Percentiles rank a stretch among this genome's conserved stretches.
These are phyloP conservation scores for Agrotis puta DNA, from an alignment of 2,888 invertebrate genomes.

Conservation along the genomic window DNA sequence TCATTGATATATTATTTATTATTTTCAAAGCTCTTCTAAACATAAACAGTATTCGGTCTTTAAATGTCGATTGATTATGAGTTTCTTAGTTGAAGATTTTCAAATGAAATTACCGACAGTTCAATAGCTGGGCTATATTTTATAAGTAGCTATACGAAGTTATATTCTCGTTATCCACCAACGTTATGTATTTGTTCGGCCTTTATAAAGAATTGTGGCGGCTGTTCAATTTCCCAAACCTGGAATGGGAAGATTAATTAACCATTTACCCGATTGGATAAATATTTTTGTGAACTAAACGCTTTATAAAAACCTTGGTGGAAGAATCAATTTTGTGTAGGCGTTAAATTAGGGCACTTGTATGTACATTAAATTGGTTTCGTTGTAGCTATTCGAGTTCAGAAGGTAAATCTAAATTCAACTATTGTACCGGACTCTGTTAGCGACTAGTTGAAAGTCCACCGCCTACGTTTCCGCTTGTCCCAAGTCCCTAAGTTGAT, in stretches of 20 bases:
- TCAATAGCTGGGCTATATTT: constrained; percentile 20
- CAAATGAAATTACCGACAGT: constrained; percentile 19
- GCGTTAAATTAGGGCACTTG: constrained; percentile 7
- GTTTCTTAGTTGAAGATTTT: not conserved
- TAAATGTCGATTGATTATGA: not conserved
- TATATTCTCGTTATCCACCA: constrained; percentile 41
- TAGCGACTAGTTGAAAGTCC: constrained; percentile 31
- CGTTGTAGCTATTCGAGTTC: not conserved
- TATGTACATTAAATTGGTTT: constrained; percentile 11
- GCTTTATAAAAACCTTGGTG: constrained; percentile 49
- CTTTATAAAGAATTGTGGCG: constrained; percentile 56
- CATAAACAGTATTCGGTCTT: no score
- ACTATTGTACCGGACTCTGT: constrained; percentile 11
- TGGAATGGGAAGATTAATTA: constrained; percentile 57
- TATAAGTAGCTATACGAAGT: constrained; percentile 11
- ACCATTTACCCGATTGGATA: constrained; percentile 55
- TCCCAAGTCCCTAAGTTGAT: constrained; percentile 37
- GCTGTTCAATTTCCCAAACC: constrained; percentile 60
- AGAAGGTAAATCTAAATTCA: constrained; percentile 26
- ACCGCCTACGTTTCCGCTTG: constrained; percentile 31
- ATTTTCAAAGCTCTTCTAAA: no score
- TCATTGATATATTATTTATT: not conserved
- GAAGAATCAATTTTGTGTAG: constrained; percentile 39
- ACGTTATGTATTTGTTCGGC: constrained; percentile 49
- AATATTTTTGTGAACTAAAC: constrained; percentile 59